A percentile compares a stretch with the other conserved stretches of the same genome.
These are phyloP conservation scores for Dolichotis patagonum DNA, from an alignment of 2,113 vertebrate genomes.

Conservation along the genomic window DNA sequence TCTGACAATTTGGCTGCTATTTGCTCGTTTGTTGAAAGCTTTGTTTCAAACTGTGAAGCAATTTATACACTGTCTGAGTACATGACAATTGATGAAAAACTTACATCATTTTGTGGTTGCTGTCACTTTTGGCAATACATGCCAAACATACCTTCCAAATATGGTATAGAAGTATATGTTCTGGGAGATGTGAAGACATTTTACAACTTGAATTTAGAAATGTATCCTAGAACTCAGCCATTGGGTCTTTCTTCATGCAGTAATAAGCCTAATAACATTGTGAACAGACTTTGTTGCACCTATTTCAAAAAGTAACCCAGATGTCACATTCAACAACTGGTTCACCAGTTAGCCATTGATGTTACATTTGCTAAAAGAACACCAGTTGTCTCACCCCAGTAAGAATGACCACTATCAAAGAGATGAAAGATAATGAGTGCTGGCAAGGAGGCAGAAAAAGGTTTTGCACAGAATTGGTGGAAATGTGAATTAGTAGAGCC, in stretches of 20 bases:
- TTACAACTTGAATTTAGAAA: background rate
- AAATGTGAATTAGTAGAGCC: background rate
- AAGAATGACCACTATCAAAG: background rate
- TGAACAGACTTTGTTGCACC: background rate
- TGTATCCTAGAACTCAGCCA: background rate
- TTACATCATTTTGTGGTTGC: background rate
- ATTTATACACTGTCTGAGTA: background rate
- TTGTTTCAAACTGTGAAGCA: background rate
- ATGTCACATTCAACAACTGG: background rate
- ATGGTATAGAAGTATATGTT: background rate
- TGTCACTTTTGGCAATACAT: background rate
- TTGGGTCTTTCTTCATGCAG: background rate
- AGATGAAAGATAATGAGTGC: background rate
- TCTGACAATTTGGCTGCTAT: background rate
- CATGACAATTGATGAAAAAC: background rate
- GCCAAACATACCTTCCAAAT: background rate
- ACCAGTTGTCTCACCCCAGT: background rate
- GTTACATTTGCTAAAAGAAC: background rate
- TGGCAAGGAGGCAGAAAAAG: background rate
- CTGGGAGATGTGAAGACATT: background rate
- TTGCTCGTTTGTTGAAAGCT: background rate
- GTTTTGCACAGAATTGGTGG: background rate
- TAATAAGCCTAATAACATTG: background rate
- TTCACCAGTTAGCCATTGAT: background rate
- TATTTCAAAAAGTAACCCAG: background rate